Base-by-base conservation (phyloP, 2,888 invertebrate genomes). In the Leptopilina myrica region DNA sequence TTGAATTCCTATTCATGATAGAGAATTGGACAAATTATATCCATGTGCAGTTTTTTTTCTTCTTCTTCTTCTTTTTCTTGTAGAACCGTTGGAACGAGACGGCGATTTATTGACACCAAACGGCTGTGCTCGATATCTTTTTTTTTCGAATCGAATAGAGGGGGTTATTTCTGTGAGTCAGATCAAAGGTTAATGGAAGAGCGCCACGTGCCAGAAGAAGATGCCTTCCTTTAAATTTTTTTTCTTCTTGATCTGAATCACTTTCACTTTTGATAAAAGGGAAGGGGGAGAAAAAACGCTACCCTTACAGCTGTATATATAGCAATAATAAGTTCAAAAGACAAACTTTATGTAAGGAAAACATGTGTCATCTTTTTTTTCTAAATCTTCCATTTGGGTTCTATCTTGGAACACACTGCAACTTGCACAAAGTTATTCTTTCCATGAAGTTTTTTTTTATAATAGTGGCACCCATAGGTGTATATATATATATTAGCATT, bases 181-280 rank as follows among this genome's bases (percentile, higher is more conserved):
- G 84, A 83, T 84, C 81, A 78, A 80, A 84, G 83, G 83, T 82
- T 82, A 84, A 84, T 84, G 82, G 83, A 83, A 83, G 84, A 81
- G 81, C 81, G 83, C 80, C 84, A 84, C 83, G 83, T 83, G 84
- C 81, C 83, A 76, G 65, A 49, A 79, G 40, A 64, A 76, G 76
- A 46, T 64, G 11, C 66, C 53, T 76, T 43, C 43, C 43, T 43
- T 43, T 62, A 20, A 15, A 9, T 15, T 62, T 20, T 62, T 20
- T 20, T 20, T 62, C 8, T 20, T 33, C 1, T 62, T 7, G 59
- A 59, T 20, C 62, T 62, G 20, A 20, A 62, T 15, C 15, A 15
- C 15, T 59, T n/a, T 59, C n/a, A 49, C 49, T 49, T 49, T 49
- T 49, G 11, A 12, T 12, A 49, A 33, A 33, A 33, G 33, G 33